Evolutionary conservation across 1,140 invertebrate genomes (phyloP).

Genomic region (Portunus trituberculatus): DNA sequence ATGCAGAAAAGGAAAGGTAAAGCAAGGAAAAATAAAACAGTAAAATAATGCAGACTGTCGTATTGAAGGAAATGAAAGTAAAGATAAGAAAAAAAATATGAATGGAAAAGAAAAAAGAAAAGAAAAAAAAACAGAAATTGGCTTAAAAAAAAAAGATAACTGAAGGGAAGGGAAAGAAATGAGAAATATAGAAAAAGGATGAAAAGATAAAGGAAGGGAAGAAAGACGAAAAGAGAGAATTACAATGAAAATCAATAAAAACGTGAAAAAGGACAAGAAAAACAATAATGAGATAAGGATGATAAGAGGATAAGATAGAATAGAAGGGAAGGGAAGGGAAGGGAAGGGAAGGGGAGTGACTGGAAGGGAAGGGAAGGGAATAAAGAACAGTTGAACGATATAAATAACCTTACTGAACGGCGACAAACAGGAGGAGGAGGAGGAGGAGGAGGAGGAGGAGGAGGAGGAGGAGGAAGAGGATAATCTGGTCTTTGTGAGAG

Average conservation of each 20-base stretch:
- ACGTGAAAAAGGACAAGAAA: background rate
- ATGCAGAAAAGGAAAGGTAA: too few species aligned
- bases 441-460: slow-evolving; percentile 16
- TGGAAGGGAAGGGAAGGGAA: background rate
- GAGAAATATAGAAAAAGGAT: too few species aligned
- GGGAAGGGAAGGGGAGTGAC: background rate
- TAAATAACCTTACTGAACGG: too few species aligned
- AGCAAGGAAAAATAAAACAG: too few species aligned
- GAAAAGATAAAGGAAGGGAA: background rate
- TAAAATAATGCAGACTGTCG: too few species aligned
- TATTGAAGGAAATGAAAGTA: too few species aligned
- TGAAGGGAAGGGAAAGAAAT: too few species aligned
- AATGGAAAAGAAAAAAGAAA: too few species aligned
- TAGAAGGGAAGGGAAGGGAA: background rate
- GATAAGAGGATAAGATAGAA: background rate
- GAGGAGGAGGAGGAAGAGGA: slow-evolving; percentile 8
- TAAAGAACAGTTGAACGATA: too few species aligned
- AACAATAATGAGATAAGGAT: background rate
- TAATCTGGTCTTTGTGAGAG: background rate
- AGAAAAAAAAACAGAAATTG: too few species aligned
- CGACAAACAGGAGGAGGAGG: background rate
- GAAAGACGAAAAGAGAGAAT: background rate
- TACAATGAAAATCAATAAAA: background rate
- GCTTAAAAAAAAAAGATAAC: too few species aligned
- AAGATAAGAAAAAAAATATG: too few species aligned